These are phyloP conservation scores for Vultur gryphus DNA, from an alignment of 2,797 vertebrate genomes.

Conservation along the genomic window DNA sequence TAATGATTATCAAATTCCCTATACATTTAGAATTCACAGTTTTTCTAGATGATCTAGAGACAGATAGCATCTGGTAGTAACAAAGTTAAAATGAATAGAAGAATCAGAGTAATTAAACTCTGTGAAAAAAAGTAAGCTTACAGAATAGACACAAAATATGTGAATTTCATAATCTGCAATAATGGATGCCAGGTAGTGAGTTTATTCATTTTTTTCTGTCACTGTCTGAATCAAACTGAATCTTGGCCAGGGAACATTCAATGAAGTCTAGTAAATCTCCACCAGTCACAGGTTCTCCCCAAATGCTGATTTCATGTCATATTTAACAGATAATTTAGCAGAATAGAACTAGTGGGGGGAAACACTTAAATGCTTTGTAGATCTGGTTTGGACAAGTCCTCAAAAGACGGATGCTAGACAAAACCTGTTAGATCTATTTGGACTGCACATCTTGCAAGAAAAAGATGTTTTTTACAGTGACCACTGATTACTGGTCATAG, in stretches of 20 bases:
- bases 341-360: background rate
- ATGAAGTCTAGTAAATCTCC: background rate
- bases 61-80: background rate
- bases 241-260: background rate
- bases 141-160: background rate
- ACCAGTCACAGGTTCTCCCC: background rate
- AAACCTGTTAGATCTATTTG: background rate
- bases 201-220: background rate
- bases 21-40: background rate
- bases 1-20: background rate
- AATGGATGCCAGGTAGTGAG: background rate
- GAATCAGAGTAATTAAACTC: background rate
- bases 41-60: background rate
- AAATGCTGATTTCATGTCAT: background rate
- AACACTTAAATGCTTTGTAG: background rate
- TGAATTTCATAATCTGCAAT: background rate
- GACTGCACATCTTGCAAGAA: background rate
- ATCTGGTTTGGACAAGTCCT: background rate
- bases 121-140: background rate
- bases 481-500: background rate
- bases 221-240: background rate
- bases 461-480: background rate
- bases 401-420: background rate
- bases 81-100: background rate
- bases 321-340: background rate